phyloP scores from a whole-genome alignment of 1,140 invertebrate genomes.

The Brachionus rubens region DNA sequence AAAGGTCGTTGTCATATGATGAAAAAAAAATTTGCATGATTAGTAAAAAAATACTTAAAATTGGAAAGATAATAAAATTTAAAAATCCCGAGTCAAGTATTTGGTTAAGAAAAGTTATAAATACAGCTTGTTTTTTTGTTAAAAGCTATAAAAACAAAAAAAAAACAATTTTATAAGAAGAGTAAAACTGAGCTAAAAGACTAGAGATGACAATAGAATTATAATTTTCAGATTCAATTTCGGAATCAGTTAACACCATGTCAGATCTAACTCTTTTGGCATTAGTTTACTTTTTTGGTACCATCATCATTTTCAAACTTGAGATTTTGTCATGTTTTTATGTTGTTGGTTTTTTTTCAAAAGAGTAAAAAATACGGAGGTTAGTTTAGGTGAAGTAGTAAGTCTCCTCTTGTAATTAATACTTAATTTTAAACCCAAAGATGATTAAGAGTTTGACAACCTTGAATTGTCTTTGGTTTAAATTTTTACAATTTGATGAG shows the following conservation, averaged over 20 bases:
- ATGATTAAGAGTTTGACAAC: no score
- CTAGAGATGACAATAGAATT: constrained; percentile 29
- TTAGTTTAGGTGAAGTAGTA: constrained; percentile 31
- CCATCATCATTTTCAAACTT: constrained; percentile 3
- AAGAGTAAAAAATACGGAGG: not conserved
- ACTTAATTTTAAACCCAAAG: not conserved
- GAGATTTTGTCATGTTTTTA: not conserved
- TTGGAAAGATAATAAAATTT: constrained; percentile 13
- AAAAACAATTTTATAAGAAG: not conserved
- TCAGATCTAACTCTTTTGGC: constrained; percentile 45
- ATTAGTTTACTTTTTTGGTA: constrained; percentile 18
- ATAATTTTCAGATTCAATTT: not conserved
- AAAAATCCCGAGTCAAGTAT: not conserved
- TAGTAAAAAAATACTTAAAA: not conserved
- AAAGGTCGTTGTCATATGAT: constrained; percentile 24
- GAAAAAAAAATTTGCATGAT: not conserved
- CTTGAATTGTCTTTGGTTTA: no score
- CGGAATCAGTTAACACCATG: not conserved
- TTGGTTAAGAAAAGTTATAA: constrained; percentile 13
- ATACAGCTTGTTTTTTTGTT: constrained; percentile 23
- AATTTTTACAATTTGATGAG: constrained; percentile 25
- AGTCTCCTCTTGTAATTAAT: constrained; percentile 20
- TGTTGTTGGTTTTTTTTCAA: not conserved
- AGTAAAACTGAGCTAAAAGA: constrained; percentile 29
- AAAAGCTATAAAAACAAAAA: not conserved